Percentiles rank a stretch among this genome's conserved stretches.
phyloP scores from a whole-genome alignment of 1,140 invertebrate species.

The Asbolus verrucosus region DNA sequence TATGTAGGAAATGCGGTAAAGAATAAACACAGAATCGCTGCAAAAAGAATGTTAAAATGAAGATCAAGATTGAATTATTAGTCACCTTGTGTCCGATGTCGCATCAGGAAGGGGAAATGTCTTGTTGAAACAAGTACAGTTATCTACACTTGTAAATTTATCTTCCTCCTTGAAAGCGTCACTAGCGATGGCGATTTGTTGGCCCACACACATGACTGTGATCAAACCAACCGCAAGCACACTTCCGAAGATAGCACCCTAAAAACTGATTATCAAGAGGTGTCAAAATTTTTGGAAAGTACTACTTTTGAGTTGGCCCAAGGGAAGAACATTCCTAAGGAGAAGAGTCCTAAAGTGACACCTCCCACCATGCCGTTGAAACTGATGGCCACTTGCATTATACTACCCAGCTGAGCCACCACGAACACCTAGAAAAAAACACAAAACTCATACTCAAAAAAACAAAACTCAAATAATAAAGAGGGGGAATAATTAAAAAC shows the following conservation, averaged over 20 bases:
- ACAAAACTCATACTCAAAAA: background rate
- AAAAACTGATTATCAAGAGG: constrained; percentile 40
- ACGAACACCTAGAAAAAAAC: constrained; percentile 73
- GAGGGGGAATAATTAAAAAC: too few species aligned
- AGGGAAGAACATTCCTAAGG: constrained; percentile 89
- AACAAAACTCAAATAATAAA: too few species aligned
- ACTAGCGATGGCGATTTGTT: constrained; percentile 72
- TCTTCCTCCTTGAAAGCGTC: constrained; percentile 65
- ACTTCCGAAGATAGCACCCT: constrained; percentile 76
- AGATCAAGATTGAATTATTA: background rate
- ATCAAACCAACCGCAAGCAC: constrained; percentile 72
- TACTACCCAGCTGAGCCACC: constrained; percentile 82
- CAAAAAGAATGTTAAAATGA: constrained; percentile 41
- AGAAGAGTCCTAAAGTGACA: constrained; percentile 86
- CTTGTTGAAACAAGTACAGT: constrained; percentile 65
- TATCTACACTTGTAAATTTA: constrained; percentile 65
- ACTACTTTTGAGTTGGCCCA: constrained; percentile 81
- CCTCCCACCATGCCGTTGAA: constrained; percentile 92
- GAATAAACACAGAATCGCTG: constrained; percentile 60
- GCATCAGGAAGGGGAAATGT: background rate
- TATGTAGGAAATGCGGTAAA: constrained; percentile 78
- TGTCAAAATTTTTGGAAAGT: constrained; percentile 57
- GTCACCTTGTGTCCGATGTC: background rate
- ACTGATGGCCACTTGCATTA: constrained; percentile 86
- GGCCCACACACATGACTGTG: constrained; percentile 81